Percentiles rank a stretch among this genome's conserved stretches.
phyloP scores from a whole-genome alignment of 2,888 invertebrate species.

The Drosophila limbata region DNA sequence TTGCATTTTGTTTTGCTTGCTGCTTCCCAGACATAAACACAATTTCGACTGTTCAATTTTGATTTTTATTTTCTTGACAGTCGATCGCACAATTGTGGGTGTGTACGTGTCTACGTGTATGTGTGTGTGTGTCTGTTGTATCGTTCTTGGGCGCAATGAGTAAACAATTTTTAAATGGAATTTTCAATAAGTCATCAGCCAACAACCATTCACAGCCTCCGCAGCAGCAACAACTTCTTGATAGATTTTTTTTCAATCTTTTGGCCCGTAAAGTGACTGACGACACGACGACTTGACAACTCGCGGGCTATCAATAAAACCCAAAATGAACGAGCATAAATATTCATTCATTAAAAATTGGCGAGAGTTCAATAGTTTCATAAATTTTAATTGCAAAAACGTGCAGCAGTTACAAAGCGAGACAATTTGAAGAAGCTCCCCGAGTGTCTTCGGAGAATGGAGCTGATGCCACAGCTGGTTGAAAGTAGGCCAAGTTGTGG shows the following conservation, averaged over 20 bases:
- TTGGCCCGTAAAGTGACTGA: slow-evolving; percentile 48
- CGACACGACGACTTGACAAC: slow-evolving; percentile 47
- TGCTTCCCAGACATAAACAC: slow-evolving; percentile 77
- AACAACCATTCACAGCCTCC: slow-evolving; percentile 36
- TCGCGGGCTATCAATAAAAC: slow-evolving; percentile 38
- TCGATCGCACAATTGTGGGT: slow-evolving; percentile 58
- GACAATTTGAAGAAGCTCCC: slow-evolving; percentile 12
- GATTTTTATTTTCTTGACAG: slow-evolving; percentile 71
- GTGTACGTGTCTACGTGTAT: slow-evolving; percentile 13
- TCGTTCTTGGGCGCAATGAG: slow-evolving; percentile 75
- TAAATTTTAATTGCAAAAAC: slow-evolving; percentile 83
- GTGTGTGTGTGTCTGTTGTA: slow-evolving; percentile 49
- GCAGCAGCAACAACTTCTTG: slow-evolving; percentile 26
- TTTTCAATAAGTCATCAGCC: slow-evolving; percentile 80
- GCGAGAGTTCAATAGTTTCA: slow-evolving; percentile 74
- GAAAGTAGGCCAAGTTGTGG: slow-evolving; percentile 68
- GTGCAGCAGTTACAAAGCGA: slow-evolving; percentile 52
- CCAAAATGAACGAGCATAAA: slow-evolving; percentile 34
- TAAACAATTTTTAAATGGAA: slow-evolving; percentile 80
- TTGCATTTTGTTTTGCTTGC: slow-evolving; percentile 52
- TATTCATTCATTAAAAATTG: slow-evolving; percentile 68
- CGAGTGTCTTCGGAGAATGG: slow-evolving; percentile 1
- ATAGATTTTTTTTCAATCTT: slow-evolving; percentile 26
- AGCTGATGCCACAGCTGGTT: slow-evolving; percentile 19
- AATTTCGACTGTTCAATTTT: slow-evolving; percentile 61